Evolutionary conservation across 2,888 invertebrate genomes (phyloP), one percentile per base, ranked within the genome.

Genomic region (Coelogynopora nodosa): DNA sequence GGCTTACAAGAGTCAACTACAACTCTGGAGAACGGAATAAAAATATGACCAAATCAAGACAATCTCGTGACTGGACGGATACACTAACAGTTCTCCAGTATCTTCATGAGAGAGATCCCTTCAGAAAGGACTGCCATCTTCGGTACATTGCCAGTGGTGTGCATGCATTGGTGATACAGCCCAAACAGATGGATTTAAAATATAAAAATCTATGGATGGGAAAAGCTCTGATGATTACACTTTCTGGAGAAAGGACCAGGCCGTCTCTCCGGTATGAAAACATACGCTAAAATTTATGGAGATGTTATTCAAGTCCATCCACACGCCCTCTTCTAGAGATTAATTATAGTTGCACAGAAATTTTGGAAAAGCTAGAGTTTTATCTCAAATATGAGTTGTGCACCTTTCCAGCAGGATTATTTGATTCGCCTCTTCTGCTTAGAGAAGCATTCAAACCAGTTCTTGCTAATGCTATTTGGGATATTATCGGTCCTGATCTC

Each of bases 201-300:
- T 74, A 26, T 74, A 2, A 74, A 74, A 74, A 23, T 49, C 49
- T 49, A 49, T 49, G 74, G 2, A 74, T 74, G 74, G 74, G 10
- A 74, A 74, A 74, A 74, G 5, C 5, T 74, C 74, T 74, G 74
- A 74, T 74, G 74, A 74, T 74, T 74, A 74, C 74, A 74, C 74
- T 23, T 74, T 13, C 5, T n/a, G 74, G 74, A 74, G 27, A 23
- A 74, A 74, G 74, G 27, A 74, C 74, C 74, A 74, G 74, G 74
- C 27, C 23, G 74, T 23, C 23, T n/a, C 74, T 74, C 27, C 27
- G 5, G 5, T 74, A 23, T 74, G 18, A 74, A 74, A 74, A n/a
- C 74, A 74, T 74, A 74, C 5, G 74, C 74, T 23, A 74, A 74
- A 26, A 74, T 74, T 23, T 5, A 74, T 23, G 74, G 74, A 74